These are phyloP conservation scores for Carpatolechia fugitivella DNA, from an alignment of 2,888 invertebrate species.

Conservation along the genomic window DNA sequence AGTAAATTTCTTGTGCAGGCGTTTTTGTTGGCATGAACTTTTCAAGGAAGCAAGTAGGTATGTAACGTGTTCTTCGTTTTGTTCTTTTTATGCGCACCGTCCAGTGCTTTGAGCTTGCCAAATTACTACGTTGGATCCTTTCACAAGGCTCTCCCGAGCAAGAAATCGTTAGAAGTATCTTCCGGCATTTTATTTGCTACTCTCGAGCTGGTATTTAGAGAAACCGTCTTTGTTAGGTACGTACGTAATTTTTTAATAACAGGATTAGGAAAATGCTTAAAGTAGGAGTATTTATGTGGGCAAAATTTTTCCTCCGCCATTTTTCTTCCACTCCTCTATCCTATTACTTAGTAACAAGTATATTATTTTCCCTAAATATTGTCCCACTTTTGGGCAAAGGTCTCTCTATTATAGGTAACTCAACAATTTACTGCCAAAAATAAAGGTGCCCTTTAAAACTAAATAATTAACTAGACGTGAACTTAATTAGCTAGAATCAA, in stretches of 20 bases:
- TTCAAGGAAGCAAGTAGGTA: background rate
- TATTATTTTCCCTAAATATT: no score
- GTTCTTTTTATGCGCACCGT: conserved; percentile 26
- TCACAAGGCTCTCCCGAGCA: conserved; percentile 41
- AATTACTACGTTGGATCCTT: conserved; percentile 36
- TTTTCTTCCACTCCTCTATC: no score
- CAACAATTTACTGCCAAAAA: no score
- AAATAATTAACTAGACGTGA: background rate
- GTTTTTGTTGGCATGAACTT: background rate
- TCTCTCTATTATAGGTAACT: no score
- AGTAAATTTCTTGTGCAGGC: background rate
- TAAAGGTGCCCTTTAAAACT: background rate
- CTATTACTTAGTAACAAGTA: no score
- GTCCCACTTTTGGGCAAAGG: no score
- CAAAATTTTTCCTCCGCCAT: no score
- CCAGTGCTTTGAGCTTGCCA: conserved; percentile 24
- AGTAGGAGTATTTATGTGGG: no score
- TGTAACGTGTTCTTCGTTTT: conserved; percentile 10
- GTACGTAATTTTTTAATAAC: background rate
- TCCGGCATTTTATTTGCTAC: background rate
- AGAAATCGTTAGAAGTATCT: conserved; percentile 43
- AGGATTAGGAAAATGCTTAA: no score
- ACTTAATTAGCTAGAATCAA: background rate
- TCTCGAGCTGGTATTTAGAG: background rate
- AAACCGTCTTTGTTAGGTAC: background rate